Evolutionary conservation across 2,797 vertebrate genomes (phyloP).

Genomic region (Acanthiza pusilla): DNA sequence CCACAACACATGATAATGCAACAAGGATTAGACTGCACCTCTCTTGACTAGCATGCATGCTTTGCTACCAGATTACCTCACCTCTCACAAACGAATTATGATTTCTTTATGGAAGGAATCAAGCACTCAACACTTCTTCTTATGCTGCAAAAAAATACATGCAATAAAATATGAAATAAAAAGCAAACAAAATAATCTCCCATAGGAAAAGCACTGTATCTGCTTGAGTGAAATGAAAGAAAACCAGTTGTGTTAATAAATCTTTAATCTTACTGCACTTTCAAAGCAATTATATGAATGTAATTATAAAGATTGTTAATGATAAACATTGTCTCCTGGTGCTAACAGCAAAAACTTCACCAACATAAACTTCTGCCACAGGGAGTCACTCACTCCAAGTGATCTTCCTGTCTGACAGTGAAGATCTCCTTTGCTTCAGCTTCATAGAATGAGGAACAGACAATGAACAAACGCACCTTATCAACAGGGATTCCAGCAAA

Average conservation of each 20-base stretch:
- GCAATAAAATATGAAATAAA: background rate
- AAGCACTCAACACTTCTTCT: background rate
- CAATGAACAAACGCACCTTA: background rate
- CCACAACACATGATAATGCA: background rate
- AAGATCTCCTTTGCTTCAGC: slow-evolving; percentile 16
- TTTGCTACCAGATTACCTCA: background rate
- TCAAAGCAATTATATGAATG: background rate
- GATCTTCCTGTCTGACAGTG: background rate
- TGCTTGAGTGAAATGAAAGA: background rate
- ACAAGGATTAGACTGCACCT: background rate
- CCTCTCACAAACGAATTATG: background rate
- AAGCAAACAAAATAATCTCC: background rate
- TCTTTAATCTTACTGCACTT: background rate
- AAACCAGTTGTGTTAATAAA: background rate
- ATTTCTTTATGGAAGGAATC: background rate
- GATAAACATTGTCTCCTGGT: background rate
- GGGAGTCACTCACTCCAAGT: background rate
- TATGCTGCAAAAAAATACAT: background rate
- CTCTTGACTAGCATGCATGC: background rate
- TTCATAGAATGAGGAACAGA: background rate
- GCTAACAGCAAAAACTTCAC: background rate
- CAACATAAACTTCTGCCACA: background rate
- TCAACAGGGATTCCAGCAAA: background rate
- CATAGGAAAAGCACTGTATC: background rate
- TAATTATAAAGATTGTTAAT: background rate